Evolutionary conservation across 2,113 vertebrate species (phyloP), one percentile per base, ranked within the genome.

Genomic region (Pelodiscus sinensis): DNA sequence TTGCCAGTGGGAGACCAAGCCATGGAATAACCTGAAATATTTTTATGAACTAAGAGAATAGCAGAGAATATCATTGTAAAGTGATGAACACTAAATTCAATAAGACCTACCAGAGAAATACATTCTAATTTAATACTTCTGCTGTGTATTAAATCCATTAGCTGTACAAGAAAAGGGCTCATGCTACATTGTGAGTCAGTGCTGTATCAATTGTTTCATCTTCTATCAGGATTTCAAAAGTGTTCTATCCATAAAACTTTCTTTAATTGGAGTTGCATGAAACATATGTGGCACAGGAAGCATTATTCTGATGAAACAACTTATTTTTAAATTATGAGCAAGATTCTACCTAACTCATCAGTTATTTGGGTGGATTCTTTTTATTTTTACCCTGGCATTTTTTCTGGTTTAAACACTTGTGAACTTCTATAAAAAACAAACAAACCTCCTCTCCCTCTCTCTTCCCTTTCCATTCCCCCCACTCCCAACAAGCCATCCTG

Each of bases 41-140:
- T 54, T 18, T 6, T 13, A 22, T 54, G 14, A 8, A 78, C 21
- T 85, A 50, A 81, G 88, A 79, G n/a, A 10, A 18, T 2, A 29
- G 60, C 38, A 44, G 38, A 75, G 71, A 75, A 24, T 44, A 2
- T 0, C 1, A 27, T 35, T 27, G 56, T 55, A 25, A 9, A 81
- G 31, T 57, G 78, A 56, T 13, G 75, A 92, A 21, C 55, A 60
- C 25, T 38, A 25, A 2, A 15, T 18, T 52, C 9, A 54, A 79
- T 79, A 52, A 52, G 18, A 15, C 55, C 38, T 29, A 68, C n/a
- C 18, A 4, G n/a, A 25, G 52, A 24, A 65, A 12, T 15, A 0
- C 0, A 2, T 31, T 44, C 38, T 44, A 27, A 24, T 3, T 1
- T 71, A 24, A 11, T 12, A 1, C 0, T 1, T 75, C 38, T 44